These are phyloP conservation scores for Ephialtes manifestator DNA, from an alignment of 2,888 invertebrate genomes.

Conservation along the genomic window DNA sequence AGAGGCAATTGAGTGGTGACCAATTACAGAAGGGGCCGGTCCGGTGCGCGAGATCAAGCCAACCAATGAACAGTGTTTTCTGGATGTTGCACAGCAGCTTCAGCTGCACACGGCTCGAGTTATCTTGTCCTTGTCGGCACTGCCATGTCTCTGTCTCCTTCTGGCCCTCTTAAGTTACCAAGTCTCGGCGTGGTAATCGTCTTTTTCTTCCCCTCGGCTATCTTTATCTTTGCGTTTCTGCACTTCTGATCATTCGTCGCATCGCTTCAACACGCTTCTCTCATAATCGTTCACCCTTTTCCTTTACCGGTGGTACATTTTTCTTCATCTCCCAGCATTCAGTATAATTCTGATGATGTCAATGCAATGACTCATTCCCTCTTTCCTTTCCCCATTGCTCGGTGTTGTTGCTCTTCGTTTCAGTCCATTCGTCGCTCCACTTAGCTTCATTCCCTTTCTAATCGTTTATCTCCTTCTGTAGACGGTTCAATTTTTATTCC, in stretches of 20 bases:
- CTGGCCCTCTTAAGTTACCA: not conserved
- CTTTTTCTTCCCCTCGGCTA: slow-evolving; percentile 35
- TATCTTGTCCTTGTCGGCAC: slow-evolving; percentile 24
- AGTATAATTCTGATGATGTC: slow-evolving; percentile 41
- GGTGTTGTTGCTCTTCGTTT: not conserved
- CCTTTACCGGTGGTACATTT: slow-evolving; percentile 1
- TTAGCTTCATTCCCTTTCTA: slow-evolving; percentile 11
- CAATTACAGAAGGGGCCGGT: slow-evolving; percentile 82
- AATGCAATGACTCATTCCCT: slow-evolving; percentile 21
- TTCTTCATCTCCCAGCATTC: slow-evolving; percentile 2
- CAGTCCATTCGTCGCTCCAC: not conserved
- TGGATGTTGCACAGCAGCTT: slow-evolving; percentile 71
- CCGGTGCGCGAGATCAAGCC: slow-evolving; percentile 78
- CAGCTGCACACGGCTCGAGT: slow-evolving; percentile 22
- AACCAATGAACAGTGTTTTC: slow-evolving; percentile 79
- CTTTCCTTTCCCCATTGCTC: slow-evolving; percentile 11
- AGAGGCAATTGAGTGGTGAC: slow-evolving; percentile 84
- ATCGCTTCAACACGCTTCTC: slow-evolving; percentile 26
- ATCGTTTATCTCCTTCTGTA: slow-evolving; percentile 62
- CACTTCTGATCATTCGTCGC: slow-evolving; percentile 19
- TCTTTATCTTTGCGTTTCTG: slow-evolving; percentile 13
- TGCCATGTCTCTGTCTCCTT: slow-evolving; percentile 47
- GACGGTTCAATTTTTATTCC: slow-evolving; percentile 45
- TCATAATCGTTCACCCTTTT: slow-evolving; percentile 36
- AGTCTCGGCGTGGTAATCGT: slow-evolving; percentile 25